Conservation (phyloP, 2,797 vertebrate genomes). For the Orientallactaga sibirica region DNA sequence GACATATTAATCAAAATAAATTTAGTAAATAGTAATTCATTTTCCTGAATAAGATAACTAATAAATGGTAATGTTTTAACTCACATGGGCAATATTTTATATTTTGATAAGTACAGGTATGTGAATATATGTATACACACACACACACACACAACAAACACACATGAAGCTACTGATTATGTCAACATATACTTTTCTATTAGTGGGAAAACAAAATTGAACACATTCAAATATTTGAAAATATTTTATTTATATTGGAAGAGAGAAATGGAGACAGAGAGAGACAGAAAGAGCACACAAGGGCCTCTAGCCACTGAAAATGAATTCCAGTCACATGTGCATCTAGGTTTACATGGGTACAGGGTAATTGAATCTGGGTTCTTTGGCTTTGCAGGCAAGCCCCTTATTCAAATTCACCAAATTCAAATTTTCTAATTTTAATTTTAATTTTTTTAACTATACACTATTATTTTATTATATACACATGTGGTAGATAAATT, state of each 20-base stretch:
- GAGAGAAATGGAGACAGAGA: no score
- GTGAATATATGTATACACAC: not conserved
- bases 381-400: no score
- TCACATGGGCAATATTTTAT: not conserved
- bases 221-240: slow-evolving; percentile 28
- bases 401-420: not conserved
- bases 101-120: not conserved
- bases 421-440: not conserved
- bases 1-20: not conserved
- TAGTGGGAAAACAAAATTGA: slow-evolving; percentile 32
- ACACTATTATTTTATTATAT: not conserved
- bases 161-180: not conserved
- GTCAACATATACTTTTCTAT: slow-evolving; percentile 18
- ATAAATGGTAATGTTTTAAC: slow-evolving; percentile 33
- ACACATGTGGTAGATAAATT: not conserved
- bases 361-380: no score
- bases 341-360: no score
- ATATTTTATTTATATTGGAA: no score
- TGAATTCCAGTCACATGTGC: no score
- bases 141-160: no score
- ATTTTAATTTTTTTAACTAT: no score
- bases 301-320: no score
- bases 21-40: not conserved
- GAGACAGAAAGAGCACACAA: no score
- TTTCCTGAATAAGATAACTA: not conserved